phyloP scores from a whole-genome alignment of 2,113 vertebrate genomes.

The Macroglossus sobrinus region DNA sequence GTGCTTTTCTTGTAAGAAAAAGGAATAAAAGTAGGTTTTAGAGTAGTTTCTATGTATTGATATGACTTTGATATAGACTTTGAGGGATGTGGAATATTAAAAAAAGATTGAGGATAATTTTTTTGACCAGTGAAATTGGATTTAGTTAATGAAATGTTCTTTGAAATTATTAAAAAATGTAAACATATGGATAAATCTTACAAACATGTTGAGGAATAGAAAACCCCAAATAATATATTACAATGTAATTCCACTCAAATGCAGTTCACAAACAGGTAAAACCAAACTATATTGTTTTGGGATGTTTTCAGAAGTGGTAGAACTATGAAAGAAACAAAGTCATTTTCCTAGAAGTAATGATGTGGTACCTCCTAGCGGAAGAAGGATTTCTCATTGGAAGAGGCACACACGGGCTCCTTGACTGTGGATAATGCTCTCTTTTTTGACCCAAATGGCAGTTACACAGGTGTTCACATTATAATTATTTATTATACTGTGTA shows the following conservation, averaged over 20 bases:
- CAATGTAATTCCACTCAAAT: background rate
- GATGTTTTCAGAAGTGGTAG: background rate
- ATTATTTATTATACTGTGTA: background rate
- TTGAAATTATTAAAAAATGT: slow-evolving; percentile 6
- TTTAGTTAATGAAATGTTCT: background rate
- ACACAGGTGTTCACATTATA: background rate
- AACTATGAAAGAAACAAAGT: background rate
- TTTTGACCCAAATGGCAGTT: background rate
- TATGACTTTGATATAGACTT: background rate
- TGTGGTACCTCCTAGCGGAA: background rate
- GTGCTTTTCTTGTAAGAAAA: background rate
- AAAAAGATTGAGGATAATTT: background rate
- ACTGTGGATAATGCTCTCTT: background rate
- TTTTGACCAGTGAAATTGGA: background rate
- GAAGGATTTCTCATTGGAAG: background rate
- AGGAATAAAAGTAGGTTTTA: background rate
- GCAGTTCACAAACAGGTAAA: background rate
- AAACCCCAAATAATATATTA: background rate
- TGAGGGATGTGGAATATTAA: background rate
- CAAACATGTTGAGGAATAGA: background rate
- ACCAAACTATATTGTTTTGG: background rate
- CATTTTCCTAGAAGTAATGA: background rate
- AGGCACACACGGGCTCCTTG: background rate
- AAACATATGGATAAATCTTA: background rate
- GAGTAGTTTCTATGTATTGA: background rate